phyloP scores from a whole-genome alignment of 2,113 vertebrate species.

The Sclerurus mexicanus region DNA sequence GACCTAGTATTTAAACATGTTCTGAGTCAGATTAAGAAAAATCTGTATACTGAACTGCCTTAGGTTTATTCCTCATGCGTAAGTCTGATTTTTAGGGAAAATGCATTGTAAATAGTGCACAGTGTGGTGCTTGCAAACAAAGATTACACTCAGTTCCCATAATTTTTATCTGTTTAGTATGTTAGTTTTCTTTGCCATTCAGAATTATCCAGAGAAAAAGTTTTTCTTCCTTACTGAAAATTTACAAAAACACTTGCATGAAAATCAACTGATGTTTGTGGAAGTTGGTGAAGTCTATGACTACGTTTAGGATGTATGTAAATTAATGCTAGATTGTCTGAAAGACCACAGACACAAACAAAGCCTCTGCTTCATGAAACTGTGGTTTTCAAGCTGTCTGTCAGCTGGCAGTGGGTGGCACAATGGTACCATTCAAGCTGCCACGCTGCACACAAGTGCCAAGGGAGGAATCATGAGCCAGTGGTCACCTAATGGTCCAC shows the following conservation, averaged over 20 bases:
- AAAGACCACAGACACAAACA: background rate
- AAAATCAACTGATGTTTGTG: background rate
- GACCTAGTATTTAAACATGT: background rate
- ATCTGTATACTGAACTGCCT: background rate
- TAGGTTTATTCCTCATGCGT: background rate
- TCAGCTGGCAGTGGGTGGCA: background rate
- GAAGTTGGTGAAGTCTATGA: background rate
- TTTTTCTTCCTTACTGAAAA: background rate
- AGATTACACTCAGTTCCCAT: background rate
- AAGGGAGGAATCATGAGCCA: background rate
- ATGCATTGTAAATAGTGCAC: rapidly evolving
- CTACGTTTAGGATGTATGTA: background rate
- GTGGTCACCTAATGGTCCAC: background rate
- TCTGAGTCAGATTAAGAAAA: background rate
- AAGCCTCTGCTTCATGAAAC: background rate
- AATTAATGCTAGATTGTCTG: background rate
- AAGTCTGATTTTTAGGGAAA: background rate
- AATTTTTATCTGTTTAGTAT: background rate
- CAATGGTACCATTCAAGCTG: background rate
- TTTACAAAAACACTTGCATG: background rate
- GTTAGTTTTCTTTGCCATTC: background rate
- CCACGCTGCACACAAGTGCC: background rate
- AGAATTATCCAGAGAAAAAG: background rate
- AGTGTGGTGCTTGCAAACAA: background rate
- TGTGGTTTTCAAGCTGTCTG: background rate